Percentiles rank a stretch among this genome's conserved stretches.
These are phyloP conservation scores for Alethe castanea DNA, from an alignment of 2,113 vertebrate species.

Conservation along the genomic window DNA sequence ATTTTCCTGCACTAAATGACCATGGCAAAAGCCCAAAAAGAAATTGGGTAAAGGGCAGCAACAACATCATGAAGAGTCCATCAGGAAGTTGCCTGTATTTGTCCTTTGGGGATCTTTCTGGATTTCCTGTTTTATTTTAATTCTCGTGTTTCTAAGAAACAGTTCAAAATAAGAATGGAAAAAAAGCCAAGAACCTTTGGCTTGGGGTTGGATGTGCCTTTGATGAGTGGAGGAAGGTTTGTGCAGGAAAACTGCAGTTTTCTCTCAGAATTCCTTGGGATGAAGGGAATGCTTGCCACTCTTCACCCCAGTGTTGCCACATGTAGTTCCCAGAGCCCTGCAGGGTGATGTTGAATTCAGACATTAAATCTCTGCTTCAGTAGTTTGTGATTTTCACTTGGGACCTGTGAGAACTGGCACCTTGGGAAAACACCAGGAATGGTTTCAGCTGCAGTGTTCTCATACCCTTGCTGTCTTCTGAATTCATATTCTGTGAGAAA, in stretches of 20 bases:
- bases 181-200: neutral
- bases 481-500: neutral
- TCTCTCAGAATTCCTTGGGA: neutral
- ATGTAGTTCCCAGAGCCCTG: neutral
- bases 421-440: neutral
- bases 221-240: neutral
- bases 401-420: neutral
- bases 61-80: neutral
- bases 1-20: neutral
- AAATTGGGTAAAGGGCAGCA: neutral
- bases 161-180: neutral
- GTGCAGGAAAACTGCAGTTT: neutral
- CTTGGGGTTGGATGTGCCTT: neutral
- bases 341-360: neutral
- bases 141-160: neutral
- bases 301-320: rapidly evolving
- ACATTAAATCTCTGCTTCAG: neutral
- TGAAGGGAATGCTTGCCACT: neutral
- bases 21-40: neutral
- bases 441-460: neutral
- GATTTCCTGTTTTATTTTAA: conserved; percentile 16
- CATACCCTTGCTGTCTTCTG: neutral
- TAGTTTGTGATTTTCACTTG: neutral
- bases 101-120: neutral
- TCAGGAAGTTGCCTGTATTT: neutral